A percentile compares a stretch with the other conserved stretches of the same genome.
These are phyloP conservation scores for Limulus polyphemus DNA, from an alignment of 2,888 invertebrate genomes.

Conservation along the genomic window DNA sequence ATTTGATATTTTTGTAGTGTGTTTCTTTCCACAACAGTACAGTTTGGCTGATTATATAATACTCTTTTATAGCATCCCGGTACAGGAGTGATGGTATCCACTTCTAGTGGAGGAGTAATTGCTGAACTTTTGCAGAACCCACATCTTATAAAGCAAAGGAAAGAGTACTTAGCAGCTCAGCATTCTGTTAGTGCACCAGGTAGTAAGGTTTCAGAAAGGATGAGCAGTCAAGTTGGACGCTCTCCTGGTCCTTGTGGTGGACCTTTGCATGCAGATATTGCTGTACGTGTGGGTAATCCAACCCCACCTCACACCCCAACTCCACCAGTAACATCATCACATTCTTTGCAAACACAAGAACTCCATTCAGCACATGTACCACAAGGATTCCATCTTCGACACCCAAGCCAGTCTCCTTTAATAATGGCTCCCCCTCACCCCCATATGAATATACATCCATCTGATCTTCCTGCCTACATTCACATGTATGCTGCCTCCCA, in stretches of 20 bases:
- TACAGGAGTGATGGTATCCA: too few species aligned
- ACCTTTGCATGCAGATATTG: slow-evolving; percentile 23
- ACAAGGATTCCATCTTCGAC: slow-evolving; percentile 23
- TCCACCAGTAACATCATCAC: slow-evolving; percentile 20
- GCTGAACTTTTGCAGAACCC: slow-evolving; percentile 29
- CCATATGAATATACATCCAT: slow-evolving; percentile 21
- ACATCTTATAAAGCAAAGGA: slow-evolving; percentile 23
- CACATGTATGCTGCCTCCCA: slow-evolving; percentile 19
- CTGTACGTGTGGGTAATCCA: slow-evolving; percentile 23
- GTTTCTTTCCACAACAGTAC: too few species aligned
- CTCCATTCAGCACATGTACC: slow-evolving; percentile 15
- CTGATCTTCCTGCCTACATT: slow-evolving; percentile 21
- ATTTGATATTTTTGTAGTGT: too few species aligned
- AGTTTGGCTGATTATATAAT: too few species aligned
- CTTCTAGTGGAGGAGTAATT: slow-evolving; percentile 23
- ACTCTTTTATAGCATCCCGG: too few species aligned
- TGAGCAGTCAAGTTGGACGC: slow-evolving; percentile 20
- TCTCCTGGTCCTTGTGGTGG: slow-evolving; percentile 24
- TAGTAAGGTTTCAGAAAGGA: slow-evolving; percentile 10
- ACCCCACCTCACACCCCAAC: slow-evolving; percentile 29
- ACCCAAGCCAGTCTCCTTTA: slow-evolving; percentile 22
- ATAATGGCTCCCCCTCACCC: slow-evolving; percentile 12
- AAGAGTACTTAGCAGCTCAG: slow-evolving; percentile 22
- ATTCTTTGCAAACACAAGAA: slow-evolving; percentile 10
- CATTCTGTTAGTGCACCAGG: too few species aligned